Evolutionary conservation across 1,140 invertebrate genomes (phyloP).

Genomic region (Bombus impatiens): DNA sequence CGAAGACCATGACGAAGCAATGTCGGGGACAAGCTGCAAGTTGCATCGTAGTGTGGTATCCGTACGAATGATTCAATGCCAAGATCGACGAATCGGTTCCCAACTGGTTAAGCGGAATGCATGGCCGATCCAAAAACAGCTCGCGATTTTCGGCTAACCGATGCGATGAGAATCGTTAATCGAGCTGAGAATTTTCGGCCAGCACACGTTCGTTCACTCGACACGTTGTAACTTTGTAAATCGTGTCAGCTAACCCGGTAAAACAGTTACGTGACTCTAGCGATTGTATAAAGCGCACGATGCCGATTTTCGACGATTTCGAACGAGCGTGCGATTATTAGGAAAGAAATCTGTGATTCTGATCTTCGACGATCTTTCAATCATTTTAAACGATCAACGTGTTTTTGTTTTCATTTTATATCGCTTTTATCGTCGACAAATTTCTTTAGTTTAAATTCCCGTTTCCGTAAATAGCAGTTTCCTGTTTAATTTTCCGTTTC

Average conservation of each 20-base stretch:
- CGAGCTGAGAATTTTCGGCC: slow-evolving; percentile 36
- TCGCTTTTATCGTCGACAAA: too few relatives aligned
- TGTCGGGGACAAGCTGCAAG: slow-evolving; percentile 45
- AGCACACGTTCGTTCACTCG: slow-evolving; percentile 42
- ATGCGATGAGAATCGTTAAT: slow-evolving; percentile 60
- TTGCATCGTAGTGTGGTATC: slow-evolving; percentile 49
- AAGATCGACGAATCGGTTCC: slow-evolving; percentile 49
- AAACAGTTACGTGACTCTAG: slow-evolving; percentile 61
- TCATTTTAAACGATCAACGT: too few relatives aligned
- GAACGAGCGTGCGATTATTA: neutral
- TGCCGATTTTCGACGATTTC: neutral
- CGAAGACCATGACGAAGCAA: slow-evolving; percentile 36
- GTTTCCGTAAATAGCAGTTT: too few relatives aligned
- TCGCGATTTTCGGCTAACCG: slow-evolving; percentile 31
- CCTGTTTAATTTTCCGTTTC: too few relatives aligned
- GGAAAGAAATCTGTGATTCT: neutral
- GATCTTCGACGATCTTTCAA: too few relatives aligned
- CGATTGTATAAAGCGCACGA: neutral
- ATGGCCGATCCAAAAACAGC: slow-evolving; percentile 66
- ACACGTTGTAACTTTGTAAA: slow-evolving; percentile 52
- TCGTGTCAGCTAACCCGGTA: slow-evolving; percentile 41
- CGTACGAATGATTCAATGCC: slow-evolving; percentile 57
- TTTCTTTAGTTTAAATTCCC: too few relatives aligned
- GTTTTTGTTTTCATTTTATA: too few relatives aligned
- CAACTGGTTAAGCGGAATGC: slow-evolving; percentile 24